Evolutionary conservation across 1,140 invertebrate genomes (phyloP), one percentile per base, ranked within the genome.

Genomic region (Dreissena polymorpha): DNA sequence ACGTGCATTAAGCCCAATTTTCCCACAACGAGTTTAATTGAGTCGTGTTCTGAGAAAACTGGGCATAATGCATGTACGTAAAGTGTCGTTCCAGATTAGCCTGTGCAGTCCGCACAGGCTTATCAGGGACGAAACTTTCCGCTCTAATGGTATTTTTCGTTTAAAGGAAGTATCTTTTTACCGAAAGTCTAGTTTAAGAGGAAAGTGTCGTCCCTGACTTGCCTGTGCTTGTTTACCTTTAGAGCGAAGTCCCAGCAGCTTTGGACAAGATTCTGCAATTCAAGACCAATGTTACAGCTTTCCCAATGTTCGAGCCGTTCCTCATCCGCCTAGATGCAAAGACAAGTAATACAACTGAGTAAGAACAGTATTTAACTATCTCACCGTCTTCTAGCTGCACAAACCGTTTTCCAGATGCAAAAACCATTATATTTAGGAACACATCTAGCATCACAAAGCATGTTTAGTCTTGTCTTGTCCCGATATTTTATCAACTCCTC

Each of bases 281-380:
- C 21, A 53, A 23, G 16, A 49, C 50, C 13, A 71, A 72, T 29
- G 18, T 29, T 13, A 72, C 68, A 13, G 55, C 16, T 16, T 64
- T 80, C 25, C 78, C 78, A 10, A 71, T 80, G 69, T 80, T 63
- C 55, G 67, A 51, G 67, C 78, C 78, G 12, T 80, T 39, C 29
- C 51, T 8, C n/a, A 18, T 10, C 0, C 70, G 23, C 12, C 55
- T 80, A 39, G 69, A 80, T 27, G 55, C 10, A n/a, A 39, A n/a
- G 23, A 27, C 39, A 0, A 16, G 64, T 18, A 68, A 60, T 57
- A 6, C 16, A n/a, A 78, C 23, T 8, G 50, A 2, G 76, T 78
- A 60, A 13, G 76, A 69, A 39, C 25, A 0, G 23, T 29, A 2
- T 14, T 74, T 12, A 60, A 51, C 16, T 7, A 72, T 16, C 12